Percentiles rank a stretch among this genome's conserved stretches.
These are phyloP conservation scores for Spheniscus mendiculus DNA, from an alignment of 2,113 vertebrate species.

Conservation along the genomic window DNA sequence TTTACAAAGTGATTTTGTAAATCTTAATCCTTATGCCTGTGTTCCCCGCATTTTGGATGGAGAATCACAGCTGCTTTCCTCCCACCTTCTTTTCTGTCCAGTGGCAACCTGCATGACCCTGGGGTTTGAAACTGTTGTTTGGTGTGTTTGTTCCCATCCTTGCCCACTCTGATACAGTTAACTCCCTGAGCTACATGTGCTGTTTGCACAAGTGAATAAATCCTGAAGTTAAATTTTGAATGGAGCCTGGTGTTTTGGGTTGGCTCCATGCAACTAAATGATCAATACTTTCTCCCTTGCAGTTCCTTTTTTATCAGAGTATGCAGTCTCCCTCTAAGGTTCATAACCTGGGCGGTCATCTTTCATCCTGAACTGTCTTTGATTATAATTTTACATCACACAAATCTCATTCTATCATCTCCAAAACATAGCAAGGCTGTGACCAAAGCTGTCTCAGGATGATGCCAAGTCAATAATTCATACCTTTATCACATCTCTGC, in stretches of 20 bases:
- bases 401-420: conserved; percentile 79
- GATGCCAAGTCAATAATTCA: conserved; percentile 84
- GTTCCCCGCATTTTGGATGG: fast-evolving
- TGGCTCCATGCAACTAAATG: conserved; percentile 43
- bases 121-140: neutral
- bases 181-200: neutral
- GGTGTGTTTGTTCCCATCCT: neutral
- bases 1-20: neutral
- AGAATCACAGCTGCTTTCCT: neutral
- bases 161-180: neutral
- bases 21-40: neutral
- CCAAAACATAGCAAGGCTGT: conserved; percentile 77
- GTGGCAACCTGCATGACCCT: neutral
- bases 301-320: conserved; percentile 67
- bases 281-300: conserved; percentile 69
- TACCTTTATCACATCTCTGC: conserved; percentile 76
- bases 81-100: neutral
- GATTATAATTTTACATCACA: conserved; percentile 84
- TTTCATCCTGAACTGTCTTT: conserved; percentile 79
- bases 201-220: conserved; percentile 44
- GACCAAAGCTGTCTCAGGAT: conserved; percentile 81
- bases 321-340: conserved; percentile 67
- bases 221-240: conserved; percentile 51
- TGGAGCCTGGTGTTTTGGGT: neutral
- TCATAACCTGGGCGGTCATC: conserved; percentile 76